Base-by-base conservation (phyloP, 2,888 invertebrate species). In the Drosophila recens region DNA sequence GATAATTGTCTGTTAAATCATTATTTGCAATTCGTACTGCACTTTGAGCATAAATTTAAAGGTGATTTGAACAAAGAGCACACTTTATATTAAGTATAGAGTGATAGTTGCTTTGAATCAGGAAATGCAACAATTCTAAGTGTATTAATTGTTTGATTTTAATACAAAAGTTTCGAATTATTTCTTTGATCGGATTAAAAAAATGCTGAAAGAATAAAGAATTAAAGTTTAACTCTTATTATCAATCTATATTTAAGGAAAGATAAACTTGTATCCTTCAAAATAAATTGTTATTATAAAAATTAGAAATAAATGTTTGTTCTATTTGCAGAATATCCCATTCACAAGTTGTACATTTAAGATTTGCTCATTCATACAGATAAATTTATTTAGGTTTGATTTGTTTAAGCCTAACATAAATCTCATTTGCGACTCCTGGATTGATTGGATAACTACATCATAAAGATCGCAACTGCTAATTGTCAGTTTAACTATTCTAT, bases 391-490 rank as follows among this genome's bases (percentile, higher is more conserved):
- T 10, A 33, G 10, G 3, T 33, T 33, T 33, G 10, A 33, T 10
- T n/a, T 38, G 2, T 2, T n/a, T n/a, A n/a, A 10, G 8, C 33
- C 8, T 10, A 30, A 30, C 30, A 33, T 10, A 33, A 33, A 9
- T 33, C 33, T 38, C n/a, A 38, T n/a, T 38, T 38, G n/a, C n/a
- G 4, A n/a, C n/a, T 38, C 2, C 38, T 38, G 38, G n/a, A n/a
- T n/a, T 15, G 10, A 33, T 2, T 33, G 15, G 4, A 48, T 48
- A 9, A 13, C n/a, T 23, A 52, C n/a, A 38, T 9, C 20, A n/a
- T 23, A 48, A 11, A 15, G 30, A 33, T 10, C 13, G 45, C 45
- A 45, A 27, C 27, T 52, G 51, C 48, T 72, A 75, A 67, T 78
- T 72, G 62, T 8, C 45, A 46, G 36, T 33, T 58, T 30, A 49